A percentile compares a stretch with the other conserved stretches of the same genome.
These are phyloP conservation scores for Oncopeltus fasciatus DNA, from an alignment of 1,140 invertebrate genomes.

Conservation along the genomic window DNA sequence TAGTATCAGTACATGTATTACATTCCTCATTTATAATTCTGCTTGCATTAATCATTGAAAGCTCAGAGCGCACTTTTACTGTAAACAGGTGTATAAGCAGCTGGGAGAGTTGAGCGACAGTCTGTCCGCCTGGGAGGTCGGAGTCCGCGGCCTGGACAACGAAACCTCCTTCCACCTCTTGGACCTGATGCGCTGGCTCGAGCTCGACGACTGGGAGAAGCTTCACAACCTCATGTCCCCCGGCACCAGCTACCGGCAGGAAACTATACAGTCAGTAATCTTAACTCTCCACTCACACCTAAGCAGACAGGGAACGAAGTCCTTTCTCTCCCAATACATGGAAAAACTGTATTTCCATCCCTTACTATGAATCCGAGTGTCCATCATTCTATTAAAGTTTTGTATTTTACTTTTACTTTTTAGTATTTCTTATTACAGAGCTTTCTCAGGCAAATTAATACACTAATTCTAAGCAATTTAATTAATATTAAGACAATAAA, in stretches of 20 bases:
- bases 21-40: not conserved
- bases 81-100: conserved; percentile 27
- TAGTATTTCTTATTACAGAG: too few relatives aligned
- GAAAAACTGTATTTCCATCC: not conserved
- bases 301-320: not conserved
- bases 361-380: not conserved
- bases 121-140: conserved; percentile 31
- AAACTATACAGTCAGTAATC: conserved; percentile 37
- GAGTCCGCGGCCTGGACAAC: conserved; percentile 33
- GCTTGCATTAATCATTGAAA: too few relatives aligned
- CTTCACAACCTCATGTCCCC: conserved; percentile 40
- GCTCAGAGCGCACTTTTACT: too few relatives aligned
- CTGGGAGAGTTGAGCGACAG: conserved; percentile 31
- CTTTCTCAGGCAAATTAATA: too few relatives aligned
- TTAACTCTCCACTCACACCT: too few relatives aligned
- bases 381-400: not conserved
- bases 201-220: conserved; percentile 34
- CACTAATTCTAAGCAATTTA: too few relatives aligned
- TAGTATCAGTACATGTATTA: not conserved
- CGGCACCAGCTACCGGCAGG: conserved; percentile 45
- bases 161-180: conserved; percentile 32
- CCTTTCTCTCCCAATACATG: not conserved
- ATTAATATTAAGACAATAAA: too few relatives aligned
- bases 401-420: too few relatives aligned
- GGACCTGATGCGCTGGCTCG: conserved; percentile 36